phyloP scores from a whole-genome alignment of 2,113 vertebrate genomes.

The Phyllostomus discolor region DNA sequence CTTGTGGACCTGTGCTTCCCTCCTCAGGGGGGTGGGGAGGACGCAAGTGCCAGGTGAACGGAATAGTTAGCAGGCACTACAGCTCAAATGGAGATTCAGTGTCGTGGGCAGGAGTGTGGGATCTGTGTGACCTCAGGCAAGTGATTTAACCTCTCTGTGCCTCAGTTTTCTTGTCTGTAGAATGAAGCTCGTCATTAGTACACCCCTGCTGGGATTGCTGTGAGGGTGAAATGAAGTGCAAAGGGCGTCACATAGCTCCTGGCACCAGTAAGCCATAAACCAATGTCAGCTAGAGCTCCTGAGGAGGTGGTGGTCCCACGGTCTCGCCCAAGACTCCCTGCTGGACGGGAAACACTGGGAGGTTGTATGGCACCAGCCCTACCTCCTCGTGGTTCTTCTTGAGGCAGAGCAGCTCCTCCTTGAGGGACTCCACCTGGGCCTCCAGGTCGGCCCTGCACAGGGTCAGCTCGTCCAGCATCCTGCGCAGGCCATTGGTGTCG shows the following conservation, averaged over 20 bases:
- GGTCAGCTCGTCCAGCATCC: conserved; percentile 82
- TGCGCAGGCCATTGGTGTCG: conserved; percentile 79
- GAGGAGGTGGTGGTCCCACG: not conserved
- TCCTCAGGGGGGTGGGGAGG: not conserved
- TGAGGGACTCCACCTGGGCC: conserved; percentile 85
- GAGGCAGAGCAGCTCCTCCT: conserved; percentile 91
- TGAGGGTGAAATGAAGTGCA: not conserved
- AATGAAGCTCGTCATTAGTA: not conserved
- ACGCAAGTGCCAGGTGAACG: not conserved
- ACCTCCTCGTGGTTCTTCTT: conserved; percentile 95
- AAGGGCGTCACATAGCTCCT: not conserved
- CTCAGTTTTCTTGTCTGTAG: not conserved
- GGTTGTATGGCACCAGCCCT: not conserved
- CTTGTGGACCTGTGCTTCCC: no score
- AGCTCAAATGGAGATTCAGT: not conserved
- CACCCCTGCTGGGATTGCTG: not conserved
- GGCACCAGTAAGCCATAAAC: not conserved
- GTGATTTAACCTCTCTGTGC: not conserved
- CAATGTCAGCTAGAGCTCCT: not conserved
- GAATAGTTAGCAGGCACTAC: not conserved
- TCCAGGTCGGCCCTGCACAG: conserved; percentile 80
- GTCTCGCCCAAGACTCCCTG: not conserved
- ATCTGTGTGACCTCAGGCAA: not conserved
- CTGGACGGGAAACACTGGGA: not conserved
- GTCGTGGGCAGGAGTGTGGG: not conserved